Conservation (phyloP, 2,888 invertebrate genomes). For the Hoplodrina ambigua region DNA sequence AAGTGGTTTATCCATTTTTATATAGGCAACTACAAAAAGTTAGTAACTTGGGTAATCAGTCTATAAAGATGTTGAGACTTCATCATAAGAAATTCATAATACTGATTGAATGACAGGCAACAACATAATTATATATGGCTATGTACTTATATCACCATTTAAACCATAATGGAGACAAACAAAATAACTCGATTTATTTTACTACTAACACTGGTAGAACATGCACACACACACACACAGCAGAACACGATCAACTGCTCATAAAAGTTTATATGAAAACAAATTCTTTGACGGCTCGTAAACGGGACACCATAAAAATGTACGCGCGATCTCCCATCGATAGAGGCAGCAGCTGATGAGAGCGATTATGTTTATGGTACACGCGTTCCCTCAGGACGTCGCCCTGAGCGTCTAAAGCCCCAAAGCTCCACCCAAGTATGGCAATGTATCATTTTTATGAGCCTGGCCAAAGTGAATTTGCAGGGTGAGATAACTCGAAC, state of each 20-base stretch:
- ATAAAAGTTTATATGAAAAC: slow-evolving; percentile 80
- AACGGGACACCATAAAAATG: slow-evolving; percentile 79
- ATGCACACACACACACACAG: slow-evolving; percentile 70
- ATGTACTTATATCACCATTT: slow-evolving; percentile 11
- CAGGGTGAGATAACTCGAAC: slow-evolving; percentile 85
- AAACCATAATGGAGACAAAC: slow-evolving; percentile 25
- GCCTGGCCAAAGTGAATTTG: slow-evolving; percentile 87
- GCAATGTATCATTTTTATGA: slow-evolving; percentile 88
- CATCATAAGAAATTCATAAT: too few relatives aligned
- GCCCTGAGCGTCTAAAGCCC: slow-evolving; percentile 78
- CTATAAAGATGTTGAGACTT: neutral
- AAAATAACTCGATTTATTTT: slow-evolving; percentile 56
- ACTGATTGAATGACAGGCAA: slow-evolving; percentile 13
- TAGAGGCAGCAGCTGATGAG: slow-evolving; percentile 83
- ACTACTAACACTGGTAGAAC: slow-evolving; percentile 57
- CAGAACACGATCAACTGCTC: slow-evolving; percentile 70
- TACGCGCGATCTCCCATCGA: slow-evolving; percentile 75
- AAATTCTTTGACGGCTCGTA: slow-evolving; percentile 81
- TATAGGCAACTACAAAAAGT: too few relatives aligned
- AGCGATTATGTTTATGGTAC: slow-evolving; percentile 85
- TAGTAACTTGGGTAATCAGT: neutral
- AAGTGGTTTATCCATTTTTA: slow-evolving; percentile 13
- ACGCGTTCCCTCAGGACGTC: slow-evolving; percentile 74
- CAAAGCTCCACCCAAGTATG: slow-evolving; percentile 78
- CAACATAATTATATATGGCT: slow-evolving; percentile 6